Evolutionary conservation across 2,797 vertebrate species (phyloP).

Genomic region (Ptychobarbus kaznakovi): DNA sequence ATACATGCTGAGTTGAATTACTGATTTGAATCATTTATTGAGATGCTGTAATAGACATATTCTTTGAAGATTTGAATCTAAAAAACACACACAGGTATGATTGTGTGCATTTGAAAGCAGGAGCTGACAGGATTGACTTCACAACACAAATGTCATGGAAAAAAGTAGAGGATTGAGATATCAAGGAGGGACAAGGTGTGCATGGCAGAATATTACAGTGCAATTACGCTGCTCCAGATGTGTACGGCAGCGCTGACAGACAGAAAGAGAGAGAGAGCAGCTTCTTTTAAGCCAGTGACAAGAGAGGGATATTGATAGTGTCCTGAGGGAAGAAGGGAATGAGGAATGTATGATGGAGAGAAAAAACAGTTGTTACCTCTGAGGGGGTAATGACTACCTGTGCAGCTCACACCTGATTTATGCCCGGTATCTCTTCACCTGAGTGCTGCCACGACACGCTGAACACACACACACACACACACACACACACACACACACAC

Average conservation of each 20-base stretch:
- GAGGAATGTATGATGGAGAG: conserved; percentile 72
- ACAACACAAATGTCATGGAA: conserved; percentile 30
- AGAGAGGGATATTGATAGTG: conserved; percentile 55
- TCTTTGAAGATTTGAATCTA: background rate
- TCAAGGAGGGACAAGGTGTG: conserved; percentile 69
- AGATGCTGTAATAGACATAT: background rate
- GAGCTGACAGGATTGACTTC: conserved; percentile 2
- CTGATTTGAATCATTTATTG: too few relatives aligned
- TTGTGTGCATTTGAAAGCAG: background rate
- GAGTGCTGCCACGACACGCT: conserved; percentile 46
- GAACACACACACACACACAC: conserved; percentile 36
- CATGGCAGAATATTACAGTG: conserved; percentile 72
- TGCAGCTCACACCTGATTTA: conserved; percentile 74
- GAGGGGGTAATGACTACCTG: conserved; percentile 78
- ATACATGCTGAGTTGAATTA: too few relatives aligned
- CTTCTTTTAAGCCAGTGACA: conserved; percentile 72
- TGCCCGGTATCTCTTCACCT: conserved; percentile 44
- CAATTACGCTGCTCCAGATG: conserved; percentile 80
- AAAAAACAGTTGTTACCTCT: conserved; percentile 77
- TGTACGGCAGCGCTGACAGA: conserved; percentile 74
- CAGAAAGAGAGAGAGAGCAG: conserved; percentile 56
- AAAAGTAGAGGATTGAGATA: conserved; percentile 69
- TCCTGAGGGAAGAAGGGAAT: conserved; percentile 67
- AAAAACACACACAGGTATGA: background rate
- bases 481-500: conserved; percentile 17